phyloP scores from a whole-genome alignment of 2,113 vertebrate genomes.

The Vombatus ursinus region DNA sequence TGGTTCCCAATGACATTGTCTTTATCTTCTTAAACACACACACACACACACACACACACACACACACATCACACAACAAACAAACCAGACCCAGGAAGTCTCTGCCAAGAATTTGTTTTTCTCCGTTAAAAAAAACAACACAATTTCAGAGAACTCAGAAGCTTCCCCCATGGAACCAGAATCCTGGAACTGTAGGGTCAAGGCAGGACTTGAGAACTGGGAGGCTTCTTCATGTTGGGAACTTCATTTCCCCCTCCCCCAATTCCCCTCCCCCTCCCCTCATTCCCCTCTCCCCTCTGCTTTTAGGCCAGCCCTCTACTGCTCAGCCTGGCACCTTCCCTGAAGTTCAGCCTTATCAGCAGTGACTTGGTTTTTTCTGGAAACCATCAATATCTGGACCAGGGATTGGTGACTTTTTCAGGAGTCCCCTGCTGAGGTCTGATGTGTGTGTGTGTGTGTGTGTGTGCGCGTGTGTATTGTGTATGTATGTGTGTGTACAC shows the following conservation, averaged over 20 bases:
- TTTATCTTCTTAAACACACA: constrained; percentile 44
- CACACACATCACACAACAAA: not conserved
- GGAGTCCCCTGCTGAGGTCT: not conserved
- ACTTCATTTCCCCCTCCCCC: not conserved
- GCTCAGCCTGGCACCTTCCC: not conserved
- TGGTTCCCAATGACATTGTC: constrained; percentile 57
- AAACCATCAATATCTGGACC: not conserved
- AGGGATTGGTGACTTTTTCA: not conserved
- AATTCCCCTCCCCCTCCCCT: not conserved
- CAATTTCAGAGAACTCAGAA: constrained; percentile 1
- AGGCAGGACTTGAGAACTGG: constrained; percentile 5
- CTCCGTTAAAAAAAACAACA: not conserved
- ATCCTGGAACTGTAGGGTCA: not conserved
- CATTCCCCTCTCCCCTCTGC: not conserved
- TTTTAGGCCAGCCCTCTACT: not conserved
- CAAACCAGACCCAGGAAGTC: constrained; percentile 49
- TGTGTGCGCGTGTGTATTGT: not conserved
- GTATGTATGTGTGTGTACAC: not conserved
- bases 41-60: constrained; percentile 33
- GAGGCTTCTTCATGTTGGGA: not conserved
- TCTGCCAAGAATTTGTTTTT: constrained; percentile 19
- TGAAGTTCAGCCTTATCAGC: not conserved
- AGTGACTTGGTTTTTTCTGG: not conserved
- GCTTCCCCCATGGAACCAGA: constrained; percentile 9
- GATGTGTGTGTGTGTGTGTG: not conserved